A percentile compares a stretch with the other conserved stretches of the same genome.
Evolutionary conservation across 2,113 vertebrate species (phyloP).

Genomic region (Camelus bactrianus): DNA sequence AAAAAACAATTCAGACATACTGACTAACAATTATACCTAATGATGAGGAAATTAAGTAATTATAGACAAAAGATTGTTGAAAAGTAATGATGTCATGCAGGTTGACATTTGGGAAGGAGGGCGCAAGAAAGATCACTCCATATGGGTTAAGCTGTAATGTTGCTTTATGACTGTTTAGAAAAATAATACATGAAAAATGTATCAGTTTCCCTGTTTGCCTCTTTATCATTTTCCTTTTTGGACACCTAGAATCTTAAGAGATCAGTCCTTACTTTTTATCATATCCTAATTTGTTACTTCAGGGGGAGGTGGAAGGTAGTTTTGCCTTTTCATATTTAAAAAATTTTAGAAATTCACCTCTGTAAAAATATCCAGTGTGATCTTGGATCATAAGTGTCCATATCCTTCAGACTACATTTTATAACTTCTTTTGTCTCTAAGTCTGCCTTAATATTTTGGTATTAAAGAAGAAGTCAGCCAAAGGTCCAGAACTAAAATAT

Average conservation of each 20-base stretch:
- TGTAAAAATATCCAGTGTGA: background rate
- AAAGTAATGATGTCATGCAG: constrained; percentile 44
- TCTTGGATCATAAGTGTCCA: background rate
- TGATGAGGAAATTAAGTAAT: constrained; percentile 67
- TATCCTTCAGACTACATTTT: background rate
- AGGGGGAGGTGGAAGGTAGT: background rate
- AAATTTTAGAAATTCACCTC: background rate
- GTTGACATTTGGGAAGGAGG: constrained; percentile 46
- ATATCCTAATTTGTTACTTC: background rate
- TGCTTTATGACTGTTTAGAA: constrained; percentile 23
- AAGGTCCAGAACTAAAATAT: background rate
- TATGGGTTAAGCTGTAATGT: constrained; percentile 42
- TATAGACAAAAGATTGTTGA: constrained; percentile 58
- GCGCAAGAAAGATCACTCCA: constrained; percentile 50
- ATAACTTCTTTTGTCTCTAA: background rate
- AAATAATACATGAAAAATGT: constrained; percentile 35
- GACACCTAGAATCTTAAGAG: background rate
- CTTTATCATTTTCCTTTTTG: background rate
- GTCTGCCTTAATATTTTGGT: background rate
- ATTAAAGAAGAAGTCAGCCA: background rate
- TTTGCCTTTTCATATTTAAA: background rate
- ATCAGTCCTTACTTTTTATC: background rate
- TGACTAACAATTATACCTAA: constrained; percentile 62
- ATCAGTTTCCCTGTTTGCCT: background rate
- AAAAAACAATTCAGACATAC: constrained; percentile 50